Evolutionary conservation across 2,888 invertebrate species (phyloP).

Genomic region (Cephus pygmeus): DNA sequence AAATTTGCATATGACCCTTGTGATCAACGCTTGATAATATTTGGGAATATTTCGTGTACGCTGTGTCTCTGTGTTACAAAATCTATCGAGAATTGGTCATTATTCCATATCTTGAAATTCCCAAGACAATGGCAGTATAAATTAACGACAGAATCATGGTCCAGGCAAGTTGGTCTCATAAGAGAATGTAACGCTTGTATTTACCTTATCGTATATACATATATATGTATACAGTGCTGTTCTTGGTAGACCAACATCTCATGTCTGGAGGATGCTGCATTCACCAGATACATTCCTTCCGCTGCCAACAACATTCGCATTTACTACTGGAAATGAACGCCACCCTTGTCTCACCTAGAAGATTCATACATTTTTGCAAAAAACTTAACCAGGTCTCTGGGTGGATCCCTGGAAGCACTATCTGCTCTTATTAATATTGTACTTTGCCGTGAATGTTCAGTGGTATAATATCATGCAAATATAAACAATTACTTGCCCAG

Average conservation of each 20-base stretch:
- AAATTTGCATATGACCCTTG: neutral
- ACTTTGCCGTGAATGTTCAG: constrained; percentile 28
- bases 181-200: neutral
- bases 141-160: neutral
- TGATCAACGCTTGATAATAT: neutral
- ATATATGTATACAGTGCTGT: neutral
- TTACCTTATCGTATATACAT: neutral
- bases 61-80: neutral
- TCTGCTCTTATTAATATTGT: constrained; percentile 36
- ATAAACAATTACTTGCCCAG: constrained; percentile 51
- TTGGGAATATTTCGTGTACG: neutral
- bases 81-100: neutral
- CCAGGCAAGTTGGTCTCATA: neutral
- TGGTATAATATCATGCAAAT: constrained; percentile 55
- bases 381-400: neutral
- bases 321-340: neutral
- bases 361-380: neutral
- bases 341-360: neutral
- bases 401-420: neutral
- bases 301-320: neutral
- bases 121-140: neutral
- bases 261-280: neutral
- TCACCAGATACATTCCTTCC: neutral
- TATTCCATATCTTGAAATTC: neutral
- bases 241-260: neutral